Conservation (phyloP, 2,888 invertebrate species). For the Dynastes grantii region DNA sequence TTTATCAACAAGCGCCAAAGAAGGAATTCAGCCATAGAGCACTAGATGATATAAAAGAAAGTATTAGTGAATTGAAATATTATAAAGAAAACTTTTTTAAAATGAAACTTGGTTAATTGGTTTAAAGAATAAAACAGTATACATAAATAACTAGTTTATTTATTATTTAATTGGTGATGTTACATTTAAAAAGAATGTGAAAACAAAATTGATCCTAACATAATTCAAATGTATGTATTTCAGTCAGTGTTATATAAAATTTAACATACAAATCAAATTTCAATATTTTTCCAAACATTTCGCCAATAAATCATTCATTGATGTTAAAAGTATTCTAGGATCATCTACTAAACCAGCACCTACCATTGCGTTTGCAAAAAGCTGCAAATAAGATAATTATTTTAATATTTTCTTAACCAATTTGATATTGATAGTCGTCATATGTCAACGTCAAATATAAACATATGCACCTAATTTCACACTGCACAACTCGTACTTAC, state of each 20-base stretch:
- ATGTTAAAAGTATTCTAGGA: conserved; percentile 86
- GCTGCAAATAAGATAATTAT: conserved; percentile 70
- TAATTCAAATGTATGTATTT: conserved; percentile 8
- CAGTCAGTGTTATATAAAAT: not conserved
- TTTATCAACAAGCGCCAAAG: conserved; percentile 74
- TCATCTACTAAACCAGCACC: conserved; percentile 95
- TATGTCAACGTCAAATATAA: not conserved
- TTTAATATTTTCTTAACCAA: not conserved
- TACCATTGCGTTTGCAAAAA: conserved; percentile 96
- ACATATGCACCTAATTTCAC: not conserved
- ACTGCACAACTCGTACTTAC: conserved; percentile 66
- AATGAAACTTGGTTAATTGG: conserved; percentile 41
- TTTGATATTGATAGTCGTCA: not conserved
- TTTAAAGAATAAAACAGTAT: conserved; percentile 19
- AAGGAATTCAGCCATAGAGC: conserved; percentile 83
- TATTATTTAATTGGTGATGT: too few species aligned
- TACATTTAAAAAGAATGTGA: too few species aligned
- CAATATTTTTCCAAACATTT: conserved; percentile 82
- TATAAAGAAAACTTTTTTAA: conserved; percentile 82
- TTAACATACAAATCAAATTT: conserved; percentile 10
- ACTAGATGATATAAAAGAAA: conserved; percentile 89
- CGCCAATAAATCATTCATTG: conserved; percentile 89
- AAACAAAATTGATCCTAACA: not conserved
- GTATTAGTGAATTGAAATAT: conserved; percentile 86
- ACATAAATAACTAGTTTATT: not conserved